Base-by-base conservation (phyloP, 2,113 vertebrate genomes). In the Chrysochloris asiatica region DNA sequence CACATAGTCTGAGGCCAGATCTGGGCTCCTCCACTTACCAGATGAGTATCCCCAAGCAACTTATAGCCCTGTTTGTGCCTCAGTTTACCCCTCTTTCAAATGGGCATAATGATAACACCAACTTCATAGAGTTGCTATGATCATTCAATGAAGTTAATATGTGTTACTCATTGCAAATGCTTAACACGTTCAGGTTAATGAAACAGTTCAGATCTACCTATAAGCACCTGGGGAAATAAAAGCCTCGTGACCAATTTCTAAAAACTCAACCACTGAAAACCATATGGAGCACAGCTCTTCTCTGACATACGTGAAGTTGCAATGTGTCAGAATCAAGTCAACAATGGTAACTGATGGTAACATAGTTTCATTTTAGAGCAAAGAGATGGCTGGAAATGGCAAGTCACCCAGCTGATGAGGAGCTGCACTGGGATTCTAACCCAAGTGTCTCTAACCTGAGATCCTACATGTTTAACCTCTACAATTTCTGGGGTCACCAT, bases 51-150 rank as follows among this genome's bases (percentile, higher is more conserved):
- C 52, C 28, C 71, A 47, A 75, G 26, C 54, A 41, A 63, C 41
- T 16, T 10, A 33, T 14, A 17, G 6, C 5, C 26, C 26, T 45
- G 6, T 21, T 47, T 30, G 7, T 47, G 41, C 67, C 89, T 94
- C 3, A 6, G 41, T 86, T 84, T 94, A 33, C 82, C 80, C 54
- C 28, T 36, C 80, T 63, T 1, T 90, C 83, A 85, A 90, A 79
- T 41, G 30, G 52, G 75, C 83, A 41, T 43, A 7, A 45, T 3
- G 8, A 75, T 1, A 76, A 41, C 24, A 21, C 19, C 11, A 59
- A 63, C 52, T 65, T 77, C 71, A 17, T 1, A 36, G 21, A 71
- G 30, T n/a, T 13, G 26, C 47, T 59, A 52, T 56, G 45, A 45
- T 83, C n/a, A 48, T 12, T 48, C 47, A 26, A 2, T 1, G n/a